These are phyloP conservation scores for Hiodon tergisus DNA, from an alignment of 2,113 vertebrate genomes.

Conservation along the genomic window DNA sequence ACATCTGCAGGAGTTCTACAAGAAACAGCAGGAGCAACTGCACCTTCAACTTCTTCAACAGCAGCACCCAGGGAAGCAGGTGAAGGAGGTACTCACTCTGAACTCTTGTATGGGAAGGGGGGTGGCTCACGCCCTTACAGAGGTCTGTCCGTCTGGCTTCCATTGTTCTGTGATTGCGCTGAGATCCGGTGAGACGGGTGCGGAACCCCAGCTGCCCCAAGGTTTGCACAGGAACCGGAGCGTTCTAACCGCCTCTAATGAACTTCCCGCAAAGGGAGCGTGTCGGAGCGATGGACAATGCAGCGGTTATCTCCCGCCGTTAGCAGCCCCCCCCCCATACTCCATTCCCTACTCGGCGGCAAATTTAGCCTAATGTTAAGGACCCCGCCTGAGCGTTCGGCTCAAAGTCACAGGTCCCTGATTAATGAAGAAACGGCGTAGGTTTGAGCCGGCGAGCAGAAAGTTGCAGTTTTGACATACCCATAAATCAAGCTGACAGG, in stretches of 20 bases:
- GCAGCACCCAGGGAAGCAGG: slow-evolving; percentile 92
- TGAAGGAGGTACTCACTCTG: slow-evolving; percentile 78
- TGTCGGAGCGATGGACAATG: slow-evolving; percentile 46
- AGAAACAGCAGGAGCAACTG: slow-evolving; percentile 99
- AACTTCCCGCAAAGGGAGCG: slow-evolving; percentile 50
- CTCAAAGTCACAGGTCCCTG: slow-evolving; percentile 74
- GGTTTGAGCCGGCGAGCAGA: slow-evolving; percentile 74
- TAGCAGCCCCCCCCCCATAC: too few species aligned
- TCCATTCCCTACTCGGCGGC: slow-evolving; percentile 25
- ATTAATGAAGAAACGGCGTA: slow-evolving; percentile 81
- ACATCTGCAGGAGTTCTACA: slow-evolving; percentile 99
- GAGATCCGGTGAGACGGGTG: slow-evolving; percentile 43
- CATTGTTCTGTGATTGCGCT: slow-evolving; percentile 37
- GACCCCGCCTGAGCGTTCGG: slow-evolving; percentile 59
- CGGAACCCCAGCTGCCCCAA: slow-evolving; percentile 50
- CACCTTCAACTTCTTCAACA: slow-evolving; percentile 99
- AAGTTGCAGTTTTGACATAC: slow-evolving; percentile 75
- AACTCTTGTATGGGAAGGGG: slow-evolving; percentile 25
- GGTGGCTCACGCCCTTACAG: slow-evolving; percentile 12
- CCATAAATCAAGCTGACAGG: slow-evolving; percentile 97
- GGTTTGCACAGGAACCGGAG: slow-evolving; percentile 39
- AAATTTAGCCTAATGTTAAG: slow-evolving; percentile 62
- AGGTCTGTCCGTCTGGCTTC: slow-evolving; percentile 43
- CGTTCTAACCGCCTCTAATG: slow-evolving; percentile 53
- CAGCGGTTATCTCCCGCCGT: slow-evolving; percentile 53